phyloP scores from a whole-genome alignment of 2,888 invertebrate species.

The Uloborus plumipes region DNA sequence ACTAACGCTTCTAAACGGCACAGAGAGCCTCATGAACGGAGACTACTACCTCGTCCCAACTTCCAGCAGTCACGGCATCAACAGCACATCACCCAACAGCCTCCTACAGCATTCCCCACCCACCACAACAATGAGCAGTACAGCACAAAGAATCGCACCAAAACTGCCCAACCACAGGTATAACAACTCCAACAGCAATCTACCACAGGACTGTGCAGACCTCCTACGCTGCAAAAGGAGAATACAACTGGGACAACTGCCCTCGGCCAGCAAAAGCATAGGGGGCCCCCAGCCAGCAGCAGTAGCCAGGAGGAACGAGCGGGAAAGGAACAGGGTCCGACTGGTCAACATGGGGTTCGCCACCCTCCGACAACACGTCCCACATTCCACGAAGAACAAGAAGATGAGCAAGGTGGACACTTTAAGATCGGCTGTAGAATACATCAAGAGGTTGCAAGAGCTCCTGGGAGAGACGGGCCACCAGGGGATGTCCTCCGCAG shows the following conservation, averaged over 20 bases:
- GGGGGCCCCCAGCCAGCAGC: constrained; percentile 73
- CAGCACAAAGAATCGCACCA: constrained; percentile 21
- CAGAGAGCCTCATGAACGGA: constrained; percentile 22
- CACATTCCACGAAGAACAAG: constrained; percentile 74
- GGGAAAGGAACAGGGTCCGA: constrained; percentile 94
- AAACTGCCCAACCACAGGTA: constrained; percentile 7
- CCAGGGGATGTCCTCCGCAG: background rate
- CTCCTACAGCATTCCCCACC: background rate
- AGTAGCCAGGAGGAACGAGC: constrained; percentile 91
- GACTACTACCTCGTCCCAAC: constrained; percentile 10
- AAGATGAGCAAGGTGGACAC: constrained; percentile 78
- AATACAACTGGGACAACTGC: constrained; percentile 58
- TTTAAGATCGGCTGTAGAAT: constrained; percentile 88
- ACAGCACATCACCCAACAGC: background rate
- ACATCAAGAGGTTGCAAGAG: constrained; percentile 86
- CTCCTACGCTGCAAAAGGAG: constrained; percentile 54
- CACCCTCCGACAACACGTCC: constrained; percentile 88
- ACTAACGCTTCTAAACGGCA: constrained; percentile 19
- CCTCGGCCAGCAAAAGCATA: constrained; percentile 16
- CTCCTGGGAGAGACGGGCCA: constrained; percentile 74
- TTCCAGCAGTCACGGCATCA: background rate
- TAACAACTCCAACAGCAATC: background rate
- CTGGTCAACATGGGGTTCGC: constrained; percentile 83
- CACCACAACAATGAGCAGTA: background rate
- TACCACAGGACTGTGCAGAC: constrained; percentile 19